Evolutionary conservation across 2,797 vertebrate species (phyloP).

Genomic region (Chiroxiphia lanceolata): DNA sequence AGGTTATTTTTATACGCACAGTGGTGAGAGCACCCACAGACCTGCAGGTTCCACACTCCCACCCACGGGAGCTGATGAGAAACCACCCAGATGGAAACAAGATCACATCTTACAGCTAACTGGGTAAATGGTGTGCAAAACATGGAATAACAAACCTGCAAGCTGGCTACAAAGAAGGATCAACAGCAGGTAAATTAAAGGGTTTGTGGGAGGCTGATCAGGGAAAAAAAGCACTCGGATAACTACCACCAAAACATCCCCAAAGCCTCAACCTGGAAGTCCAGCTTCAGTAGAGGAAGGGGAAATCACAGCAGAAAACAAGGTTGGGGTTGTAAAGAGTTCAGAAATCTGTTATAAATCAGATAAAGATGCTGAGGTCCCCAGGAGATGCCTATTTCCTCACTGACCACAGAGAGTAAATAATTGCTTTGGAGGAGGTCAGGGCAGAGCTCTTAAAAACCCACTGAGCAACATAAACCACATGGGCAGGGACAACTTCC

Average conservation of each 20-base stretch:
- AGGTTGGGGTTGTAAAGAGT: not conserved
- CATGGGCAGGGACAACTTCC: not conserved
- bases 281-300: not conserved
- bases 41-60: fast-evolving
- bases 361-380: not conserved
- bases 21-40: not conserved
- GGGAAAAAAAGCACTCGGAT: not conserved
- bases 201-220: not conserved
- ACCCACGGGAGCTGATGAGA: not conserved
- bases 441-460: not conserved
- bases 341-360: not conserved
- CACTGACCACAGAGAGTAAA: not conserved
- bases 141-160: not conserved
- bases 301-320: not conserved
- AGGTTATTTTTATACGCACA: not conserved
- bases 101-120: not conserved
- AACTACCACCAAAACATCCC: not conserved
- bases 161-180: not conserved
- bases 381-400: not conserved
- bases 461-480: fast-evolving
- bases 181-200: not conserved
- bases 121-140: not conserved
- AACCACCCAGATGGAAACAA: not conserved
- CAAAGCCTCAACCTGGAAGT: not conserved
- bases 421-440: not conserved